Conservation (phyloP, 2,797 vertebrate genomes). For the Tragelaphus eurycerus region DNA sequence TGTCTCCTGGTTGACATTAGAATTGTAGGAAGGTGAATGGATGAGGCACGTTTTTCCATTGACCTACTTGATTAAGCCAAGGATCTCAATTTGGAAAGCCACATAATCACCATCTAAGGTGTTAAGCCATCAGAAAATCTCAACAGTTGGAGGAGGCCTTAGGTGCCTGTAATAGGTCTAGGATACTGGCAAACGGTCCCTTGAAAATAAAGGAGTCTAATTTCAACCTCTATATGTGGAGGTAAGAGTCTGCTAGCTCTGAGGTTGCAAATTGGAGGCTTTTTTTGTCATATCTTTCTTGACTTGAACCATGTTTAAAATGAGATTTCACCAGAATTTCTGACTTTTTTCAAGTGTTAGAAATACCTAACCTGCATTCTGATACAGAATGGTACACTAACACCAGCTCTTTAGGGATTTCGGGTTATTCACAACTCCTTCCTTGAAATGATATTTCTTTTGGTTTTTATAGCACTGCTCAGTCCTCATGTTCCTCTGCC, state of each 20-base stretch:
- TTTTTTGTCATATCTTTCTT: neutral
- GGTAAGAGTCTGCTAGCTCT: too few species aligned
- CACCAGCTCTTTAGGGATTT: neutral
- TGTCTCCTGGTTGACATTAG: neutral
- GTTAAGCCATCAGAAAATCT: neutral
- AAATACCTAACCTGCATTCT: neutral
- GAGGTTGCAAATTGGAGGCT: neutral
- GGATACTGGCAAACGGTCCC: neutral
- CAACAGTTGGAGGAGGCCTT: neutral
- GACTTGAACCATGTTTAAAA: neutral
- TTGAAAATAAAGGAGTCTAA: neutral
- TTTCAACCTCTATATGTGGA: neutral
- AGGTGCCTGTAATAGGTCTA: neutral
- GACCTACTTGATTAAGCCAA: neutral
- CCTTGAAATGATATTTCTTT: neutral
- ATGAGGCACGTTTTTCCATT: neutral
- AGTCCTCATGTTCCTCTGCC: neutral
- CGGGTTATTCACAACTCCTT: neutral
- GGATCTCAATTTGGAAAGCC: neutral
- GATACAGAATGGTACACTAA: fast-evolving
- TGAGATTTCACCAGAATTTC: neutral
- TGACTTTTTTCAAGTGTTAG: neutral
- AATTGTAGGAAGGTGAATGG: neutral
- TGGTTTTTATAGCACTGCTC: neutral
- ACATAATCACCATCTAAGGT: neutral